Percentiles rank a stretch among this genome's conserved stretches.
phyloP scores from a whole-genome alignment of 2,113 vertebrate genomes.

The Cyprinodon variegatus region DNA sequence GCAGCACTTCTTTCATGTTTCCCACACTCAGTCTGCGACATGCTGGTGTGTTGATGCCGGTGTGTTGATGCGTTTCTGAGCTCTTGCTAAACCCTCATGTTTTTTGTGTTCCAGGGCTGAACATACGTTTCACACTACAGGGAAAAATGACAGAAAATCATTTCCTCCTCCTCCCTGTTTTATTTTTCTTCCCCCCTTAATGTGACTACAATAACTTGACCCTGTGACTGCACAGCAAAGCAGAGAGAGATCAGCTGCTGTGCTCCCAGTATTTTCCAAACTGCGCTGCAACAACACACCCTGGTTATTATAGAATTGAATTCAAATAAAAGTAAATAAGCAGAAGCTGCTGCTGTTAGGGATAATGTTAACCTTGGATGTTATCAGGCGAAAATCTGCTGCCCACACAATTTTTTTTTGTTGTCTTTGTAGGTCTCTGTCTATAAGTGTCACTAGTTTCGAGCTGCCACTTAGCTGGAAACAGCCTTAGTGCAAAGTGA shows the following conservation, averaged over 20 bases:
- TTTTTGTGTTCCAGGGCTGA: slow-evolving; percentile 61
- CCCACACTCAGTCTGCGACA: slow-evolving; percentile 24
- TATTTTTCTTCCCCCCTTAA: slow-evolving; percentile 43
- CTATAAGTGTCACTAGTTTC: slow-evolving; percentile 1
- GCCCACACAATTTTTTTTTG: neutral
- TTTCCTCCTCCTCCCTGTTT: slow-evolving; percentile 22
- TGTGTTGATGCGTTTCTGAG: slow-evolving; percentile 25
- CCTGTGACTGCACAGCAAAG: slow-evolving; percentile 46
- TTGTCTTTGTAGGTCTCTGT: slow-evolving; percentile 10
- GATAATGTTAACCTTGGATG: slow-evolving; percentile 14
- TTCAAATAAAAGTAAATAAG: neutral
- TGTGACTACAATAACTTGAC: slow-evolving; percentile 66
- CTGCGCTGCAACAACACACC: slow-evolving; percentile 36
- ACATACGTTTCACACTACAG: slow-evolving; percentile 59
- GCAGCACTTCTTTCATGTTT: slow-evolving; percentile 7
- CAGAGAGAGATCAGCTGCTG: slow-evolving; percentile 32
- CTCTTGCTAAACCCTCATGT: slow-evolving; percentile 34
- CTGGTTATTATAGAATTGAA: slow-evolving; percentile 18
- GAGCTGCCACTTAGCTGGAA: slow-evolving; percentile 8
- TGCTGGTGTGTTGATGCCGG: slow-evolving; percentile 18
- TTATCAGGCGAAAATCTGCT: slow-evolving; percentile 13
- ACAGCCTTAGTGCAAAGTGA: neutral
- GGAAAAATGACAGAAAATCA: slow-evolving; percentile 60
- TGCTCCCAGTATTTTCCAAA: slow-evolving; percentile 24
- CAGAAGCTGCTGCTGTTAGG: slow-evolving; percentile 4